Evolutionary conservation across 2,113 vertebrate genomes (phyloP), one percentile per base, ranked within the genome.

Genomic region (Noctilio leporinus): DNA sequence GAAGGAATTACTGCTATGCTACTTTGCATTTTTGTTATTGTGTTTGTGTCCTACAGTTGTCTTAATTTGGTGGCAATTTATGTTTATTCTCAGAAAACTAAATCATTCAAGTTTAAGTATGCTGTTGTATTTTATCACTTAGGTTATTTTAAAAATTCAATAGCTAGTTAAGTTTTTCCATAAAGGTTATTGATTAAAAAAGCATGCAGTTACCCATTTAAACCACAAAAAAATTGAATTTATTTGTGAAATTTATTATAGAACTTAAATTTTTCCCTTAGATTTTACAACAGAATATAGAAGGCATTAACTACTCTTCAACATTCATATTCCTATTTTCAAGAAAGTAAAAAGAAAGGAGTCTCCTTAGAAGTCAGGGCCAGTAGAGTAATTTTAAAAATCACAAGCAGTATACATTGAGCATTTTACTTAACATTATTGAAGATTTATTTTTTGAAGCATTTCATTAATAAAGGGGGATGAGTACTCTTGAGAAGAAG

Each of bases 1-100:
- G 33, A 96, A 82, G 78, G 28, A 45, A 73, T 90, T 55, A 45
- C 45, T 82, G 81, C 35, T 92, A 0, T 80, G 26, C 75, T 83
- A 28, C 22, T 89, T 75, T 57, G 1, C 17, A 90, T 70, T 94
- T 57, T 89, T 70, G 40, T 73, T 92, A 70, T 55, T 92, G 40
- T 51, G 12, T 89, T 96, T 53, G 14, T 35, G 7, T 53, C 59
- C 67, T 89, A n/a, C 3, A 4, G 43, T 40, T 67, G 15, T 24
- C 45, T 55, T 96, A 38, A 62, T 33, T 89, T 93, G 33, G 78
- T 53, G 6, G 40, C 76, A 87, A 85, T 91, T 17, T 84, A 24
- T 93, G 47, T 93, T 89, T 73, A 84, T 91, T 87, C 77, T 81
- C 72, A 64, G 26, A 81, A 84, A 59, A 93, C 14, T 82, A 30